Conservation (phyloP, 2,888 invertebrate genomes). For the Vannuccia rotundouncinata region DNA sequence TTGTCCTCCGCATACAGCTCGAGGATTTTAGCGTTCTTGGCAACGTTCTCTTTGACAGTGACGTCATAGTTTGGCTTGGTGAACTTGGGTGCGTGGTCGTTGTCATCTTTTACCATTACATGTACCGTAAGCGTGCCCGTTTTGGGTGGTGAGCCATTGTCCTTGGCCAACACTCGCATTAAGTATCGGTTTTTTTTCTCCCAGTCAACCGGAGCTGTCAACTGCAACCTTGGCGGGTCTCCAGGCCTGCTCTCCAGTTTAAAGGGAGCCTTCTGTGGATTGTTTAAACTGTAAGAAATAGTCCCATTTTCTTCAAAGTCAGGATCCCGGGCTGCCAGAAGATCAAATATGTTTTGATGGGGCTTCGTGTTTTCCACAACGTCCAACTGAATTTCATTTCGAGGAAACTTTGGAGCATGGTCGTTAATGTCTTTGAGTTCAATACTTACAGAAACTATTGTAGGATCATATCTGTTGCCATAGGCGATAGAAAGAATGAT, state of each 20-base stretch:
- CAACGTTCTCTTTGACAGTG: neutral
- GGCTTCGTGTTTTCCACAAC: neutral
- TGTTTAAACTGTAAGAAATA: neutral
- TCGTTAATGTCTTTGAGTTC: neutral
- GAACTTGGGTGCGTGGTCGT: conserved; percentile 4
- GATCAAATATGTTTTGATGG: neutral
- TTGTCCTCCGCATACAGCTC: neutral
- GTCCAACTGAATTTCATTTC: neutral
- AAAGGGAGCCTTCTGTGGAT: neutral
- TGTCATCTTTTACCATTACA: neutral
- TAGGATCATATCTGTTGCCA: neutral
- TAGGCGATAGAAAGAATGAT: neutral
- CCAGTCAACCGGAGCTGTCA: neutral
- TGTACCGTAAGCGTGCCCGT: conserved; percentile 5
- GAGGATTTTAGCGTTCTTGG: neutral
- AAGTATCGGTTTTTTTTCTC: neutral
- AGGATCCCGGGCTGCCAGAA: neutral
- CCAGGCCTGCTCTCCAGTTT: neutral
- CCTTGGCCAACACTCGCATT: neutral
- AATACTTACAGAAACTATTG: neutral
- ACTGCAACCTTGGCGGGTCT: neutral
- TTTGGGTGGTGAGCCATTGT: neutral
- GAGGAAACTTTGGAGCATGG: neutral
- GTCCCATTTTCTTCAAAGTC: neutral
- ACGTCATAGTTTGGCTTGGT: neutral